A percentile compares a stretch with the other conserved stretches of the same genome.
These are phyloP conservation scores for Brevipalpus yothersi DNA, from an alignment of 1,140 invertebrate species.

Conservation along the genomic window DNA sequence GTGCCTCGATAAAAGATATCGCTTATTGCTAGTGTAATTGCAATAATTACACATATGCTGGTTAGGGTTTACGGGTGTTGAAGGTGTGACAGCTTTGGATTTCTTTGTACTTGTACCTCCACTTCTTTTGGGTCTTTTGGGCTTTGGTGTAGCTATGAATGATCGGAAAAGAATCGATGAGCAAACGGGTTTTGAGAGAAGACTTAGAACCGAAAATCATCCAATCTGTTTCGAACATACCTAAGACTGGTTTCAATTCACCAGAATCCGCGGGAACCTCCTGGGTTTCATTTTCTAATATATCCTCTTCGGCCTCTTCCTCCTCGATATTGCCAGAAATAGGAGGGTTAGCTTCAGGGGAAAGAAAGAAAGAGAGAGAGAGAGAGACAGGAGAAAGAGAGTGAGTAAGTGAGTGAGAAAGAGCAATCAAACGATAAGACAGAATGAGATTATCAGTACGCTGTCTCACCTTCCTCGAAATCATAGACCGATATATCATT, in stretches of 20 bases:
- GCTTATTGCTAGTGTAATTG: constrained; percentile 63
- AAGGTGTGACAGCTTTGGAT: constrained; percentile 21
- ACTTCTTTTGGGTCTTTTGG: neutral
- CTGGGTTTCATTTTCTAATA: neutral
- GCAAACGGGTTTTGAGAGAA: neutral
- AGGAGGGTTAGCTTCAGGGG: constrained; percentile 1
- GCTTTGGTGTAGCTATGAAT: neutral
- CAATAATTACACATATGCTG: constrained; percentile 67
- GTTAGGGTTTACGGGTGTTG: constrained; percentile 40
- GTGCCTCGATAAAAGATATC: constrained; percentile 67
- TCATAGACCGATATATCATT: constrained; percentile 29
- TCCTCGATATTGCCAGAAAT: neutral
- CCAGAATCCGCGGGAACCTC: constrained; percentile 27
- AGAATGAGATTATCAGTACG: too few species aligned
- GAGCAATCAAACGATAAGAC: too few species aligned
- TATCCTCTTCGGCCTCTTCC: neutral
- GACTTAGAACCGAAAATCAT: neutral
- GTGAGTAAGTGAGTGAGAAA: too few species aligned
- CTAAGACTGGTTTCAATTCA: neutral
- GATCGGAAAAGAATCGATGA: neutral
- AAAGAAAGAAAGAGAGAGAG: neutral
- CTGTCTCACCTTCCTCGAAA: constrained; percentile 23
- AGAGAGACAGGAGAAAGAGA: neutral
- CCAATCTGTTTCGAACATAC: neutral
- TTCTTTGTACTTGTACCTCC: neutral